These are phyloP conservation scores for Sinopyrophorus schimmeli DNA, from an alignment of 2,888 invertebrate genomes.

Conservation along the genomic window DNA sequence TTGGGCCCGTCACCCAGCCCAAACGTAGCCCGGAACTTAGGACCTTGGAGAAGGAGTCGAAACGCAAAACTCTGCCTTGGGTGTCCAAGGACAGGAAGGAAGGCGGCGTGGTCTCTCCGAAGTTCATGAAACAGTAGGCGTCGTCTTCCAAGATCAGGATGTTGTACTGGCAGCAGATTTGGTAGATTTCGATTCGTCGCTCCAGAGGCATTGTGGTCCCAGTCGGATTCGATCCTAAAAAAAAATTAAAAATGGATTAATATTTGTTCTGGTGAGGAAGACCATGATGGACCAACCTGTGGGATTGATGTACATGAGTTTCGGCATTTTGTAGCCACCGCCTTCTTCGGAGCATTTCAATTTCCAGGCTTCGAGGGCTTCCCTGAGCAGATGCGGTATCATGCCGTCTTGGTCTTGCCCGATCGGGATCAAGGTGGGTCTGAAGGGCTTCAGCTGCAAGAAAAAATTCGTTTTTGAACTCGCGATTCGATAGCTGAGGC, in stretches of 20 bases:
- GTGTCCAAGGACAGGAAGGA: constrained; percentile 75
- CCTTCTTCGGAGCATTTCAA: constrained; percentile 47
- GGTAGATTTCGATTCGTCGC: constrained; percentile 70
- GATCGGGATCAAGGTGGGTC: constrained; percentile 67
- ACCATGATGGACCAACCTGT: constrained; percentile 51
- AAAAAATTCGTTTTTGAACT: too few relatives aligned
- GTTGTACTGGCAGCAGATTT: constrained; percentile 74
- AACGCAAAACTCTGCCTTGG: constrained; percentile 74
- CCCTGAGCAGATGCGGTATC: constrained; percentile 62
- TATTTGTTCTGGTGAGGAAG: background rate
- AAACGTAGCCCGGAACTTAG: constrained; percentile 72
- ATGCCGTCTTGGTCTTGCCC: constrained; percentile 72
- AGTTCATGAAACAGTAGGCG: constrained; percentile 80
- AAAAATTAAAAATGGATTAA: too few relatives aligned
- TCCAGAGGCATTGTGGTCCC: constrained; percentile 69
- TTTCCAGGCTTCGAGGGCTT: constrained; percentile 60
- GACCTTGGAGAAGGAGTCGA: constrained; percentile 80
- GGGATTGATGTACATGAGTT: constrained; percentile 73
- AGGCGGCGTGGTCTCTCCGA: constrained; percentile 61
- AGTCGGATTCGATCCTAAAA: constrained; percentile 70
- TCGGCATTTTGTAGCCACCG: constrained; percentile 64
- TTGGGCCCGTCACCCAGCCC: constrained; percentile 75
- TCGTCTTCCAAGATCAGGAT: constrained; percentile 81
- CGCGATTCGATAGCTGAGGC: too few relatives aligned
- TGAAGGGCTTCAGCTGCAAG: constrained; percentile 69